Evolutionary conservation across 2,888 invertebrate species (phyloP), one percentile per base, ranked within the genome.

Genomic region (Papilio gigon): DNA sequence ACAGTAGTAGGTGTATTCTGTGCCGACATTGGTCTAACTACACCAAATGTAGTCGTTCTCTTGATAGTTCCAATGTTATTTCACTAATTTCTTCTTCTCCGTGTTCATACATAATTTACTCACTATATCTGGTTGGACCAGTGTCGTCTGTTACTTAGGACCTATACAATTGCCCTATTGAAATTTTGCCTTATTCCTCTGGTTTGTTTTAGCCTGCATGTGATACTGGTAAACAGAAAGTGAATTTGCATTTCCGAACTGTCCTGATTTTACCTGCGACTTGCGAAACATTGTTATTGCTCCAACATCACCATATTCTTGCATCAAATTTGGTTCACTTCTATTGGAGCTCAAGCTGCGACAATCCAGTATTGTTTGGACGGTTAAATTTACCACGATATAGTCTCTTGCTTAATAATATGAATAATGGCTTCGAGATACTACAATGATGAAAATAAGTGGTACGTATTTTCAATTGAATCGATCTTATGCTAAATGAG

Each of bases 181-280:
- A 42, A 42, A 17, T 12, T 60, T 37, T 14, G 25, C 37, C 25
- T 60, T 6, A 12, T 59, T 59, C 11, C 27, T 11, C 6, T n/a
- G 17, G n/a, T 44, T 30, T 62, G 12, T 47, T 35, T 12, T 56
- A 35, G 6, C 42, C n/a, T 62, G 40, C 17, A 33, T 56, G n/a
- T 35, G n/a, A 20, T 47, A 63, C 40, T 27, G n/a, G 56, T 47
- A 58, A 68, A 68, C 68, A 65, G 68, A 68, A 65, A 65, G 68
- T 60, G 50, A 37, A 61, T 68, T 68, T 68, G 68, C 68, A 68
- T 68, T 68, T 68, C 42, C 53, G 65, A 65, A 59, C 59, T 68
- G 64, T 68, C 59, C 68, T 60, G 60, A 60, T 60, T 60, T 60
- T 33, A 65, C 30, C 60, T 40, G 50, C 20, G 8, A 11, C 60